Base-by-base conservation (phyloP, 2,113 vertebrate genomes). In the Hemibagrus wyckioides region DNA sequence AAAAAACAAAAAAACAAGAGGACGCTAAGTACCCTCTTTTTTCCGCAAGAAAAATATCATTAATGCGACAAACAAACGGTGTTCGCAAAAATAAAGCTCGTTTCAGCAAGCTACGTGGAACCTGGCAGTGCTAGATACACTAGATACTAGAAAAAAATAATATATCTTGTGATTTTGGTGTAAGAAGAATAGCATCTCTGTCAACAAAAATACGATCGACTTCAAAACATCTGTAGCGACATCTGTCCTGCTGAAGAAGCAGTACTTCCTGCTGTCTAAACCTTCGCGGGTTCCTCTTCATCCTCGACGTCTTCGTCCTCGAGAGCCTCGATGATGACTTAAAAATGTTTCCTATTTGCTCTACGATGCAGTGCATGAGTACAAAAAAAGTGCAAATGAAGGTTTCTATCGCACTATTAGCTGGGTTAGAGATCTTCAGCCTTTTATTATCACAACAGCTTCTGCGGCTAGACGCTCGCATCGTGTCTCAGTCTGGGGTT, bases 21-120 rank as follows among this genome's bases (percentile, higher is more conserved):
- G 23, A 59, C 3, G 30, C 79, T 41, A 41, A 57, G 54, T 65
- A 65, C 33, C 54, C 54, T 57, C 52, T 94, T 85, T 90, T 91
- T 69, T 92, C 92, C 25, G 2, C 48, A 79, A 65, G 89, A 90
- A 97, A 97, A 97, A 97, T 97, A 97, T 92, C 94, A 95, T 95
- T 93, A 92, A 89, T 92, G 92, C 89, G 94, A 93, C 87, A 63
- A 89, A 91, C 91, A 84, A 89, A 91, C 90, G 81, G 81, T 87
- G 95, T 96, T 96, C 95, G 95, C 96, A 98, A 98, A 97, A 98
- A 97, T 97, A 96, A 96, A 95, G 97, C 93, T 94, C 91, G 94
- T 94, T 97, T 97, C n/a, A 97, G 97, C 97, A 98, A 98, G 95
- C 96, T 93, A 92, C 95, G 95, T 95, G 93, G 91, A 96, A 95